Conservation (phyloP, 2,113 vertebrate species). For the Lycaon pictus region DNA sequence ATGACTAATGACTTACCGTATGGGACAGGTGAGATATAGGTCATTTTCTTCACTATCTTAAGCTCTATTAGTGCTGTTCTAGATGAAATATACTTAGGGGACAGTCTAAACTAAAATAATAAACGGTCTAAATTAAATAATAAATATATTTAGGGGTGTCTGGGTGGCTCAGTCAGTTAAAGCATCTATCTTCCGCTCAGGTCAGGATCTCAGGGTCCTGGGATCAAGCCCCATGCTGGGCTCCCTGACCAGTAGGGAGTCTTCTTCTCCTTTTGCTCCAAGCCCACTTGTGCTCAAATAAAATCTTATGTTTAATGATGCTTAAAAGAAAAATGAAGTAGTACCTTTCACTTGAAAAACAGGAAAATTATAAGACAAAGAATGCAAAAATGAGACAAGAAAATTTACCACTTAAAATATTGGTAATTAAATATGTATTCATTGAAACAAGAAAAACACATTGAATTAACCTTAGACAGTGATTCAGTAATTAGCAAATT, state of each 20-base stretch:
- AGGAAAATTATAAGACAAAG: neutral
- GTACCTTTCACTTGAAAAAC: neutral
- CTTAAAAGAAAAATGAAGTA: neutral
- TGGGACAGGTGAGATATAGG: neutral
- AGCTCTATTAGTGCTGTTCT: neutral
- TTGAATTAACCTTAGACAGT: neutral
- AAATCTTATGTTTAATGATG: neutral
- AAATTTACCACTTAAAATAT: neutral
- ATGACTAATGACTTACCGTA: neutral
- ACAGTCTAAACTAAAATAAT: neutral
- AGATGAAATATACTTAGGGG: neutral
- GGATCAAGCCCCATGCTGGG: too few species aligned
- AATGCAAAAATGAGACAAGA: neutral
- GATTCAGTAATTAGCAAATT: neutral
- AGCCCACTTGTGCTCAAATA: neutral
- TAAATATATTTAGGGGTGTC: neutral
- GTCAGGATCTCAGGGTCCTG: neutral
- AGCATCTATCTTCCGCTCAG: neutral
- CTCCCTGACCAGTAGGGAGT: neutral
- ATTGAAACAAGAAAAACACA: neutral
- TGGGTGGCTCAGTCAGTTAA: neutral
- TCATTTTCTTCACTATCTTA: neutral
- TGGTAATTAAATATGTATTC: neutral
- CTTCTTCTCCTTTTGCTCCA: neutral
- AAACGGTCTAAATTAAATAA: too few species aligned